Evolutionary conservation across 2,113 vertebrate species (phyloP).

Genomic region (Trochalopteron elliotii): DNA sequence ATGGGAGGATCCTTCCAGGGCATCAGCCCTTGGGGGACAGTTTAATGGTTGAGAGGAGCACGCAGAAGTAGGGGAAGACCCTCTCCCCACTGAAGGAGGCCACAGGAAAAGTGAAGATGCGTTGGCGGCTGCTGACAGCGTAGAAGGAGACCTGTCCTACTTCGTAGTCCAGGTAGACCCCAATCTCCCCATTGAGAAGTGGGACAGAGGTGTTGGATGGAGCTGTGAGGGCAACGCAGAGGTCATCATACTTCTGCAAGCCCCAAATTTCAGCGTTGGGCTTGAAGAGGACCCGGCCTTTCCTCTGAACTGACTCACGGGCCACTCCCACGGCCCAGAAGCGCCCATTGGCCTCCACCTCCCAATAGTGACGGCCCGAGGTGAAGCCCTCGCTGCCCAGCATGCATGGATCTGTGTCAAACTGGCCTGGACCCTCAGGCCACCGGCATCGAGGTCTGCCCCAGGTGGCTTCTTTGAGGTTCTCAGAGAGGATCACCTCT

Average conservation of each 20-base stretch:
- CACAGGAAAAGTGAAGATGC: slow-evolving; percentile 9
- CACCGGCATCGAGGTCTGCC: neutral
- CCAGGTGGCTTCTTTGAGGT: slow-evolving; percentile 34
- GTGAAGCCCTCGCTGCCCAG: slow-evolving; percentile 14
- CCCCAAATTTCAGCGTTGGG: neutral
- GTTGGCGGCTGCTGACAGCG: neutral
- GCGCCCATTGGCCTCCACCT: neutral
- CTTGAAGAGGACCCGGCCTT: slow-evolving; percentile 26
- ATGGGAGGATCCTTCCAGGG: rapidly evolving
- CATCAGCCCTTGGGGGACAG: neutral
- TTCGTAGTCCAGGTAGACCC: slow-evolving; percentile 20
- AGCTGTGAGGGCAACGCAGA: slow-evolving; percentile 19
- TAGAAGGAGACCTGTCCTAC: slow-evolving; percentile 38
- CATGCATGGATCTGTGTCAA: neutral
- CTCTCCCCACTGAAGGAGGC: slow-evolving; percentile 6
- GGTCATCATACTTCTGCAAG: slow-evolving; percentile 19
- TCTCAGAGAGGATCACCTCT: slow-evolving; percentile 21
- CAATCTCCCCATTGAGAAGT: neutral
- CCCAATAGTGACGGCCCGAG: slow-evolving; percentile 45
- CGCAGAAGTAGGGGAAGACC: slow-evolving; percentile 32
- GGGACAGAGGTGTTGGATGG: slow-evolving; percentile 24
- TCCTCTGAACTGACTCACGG: neutral
- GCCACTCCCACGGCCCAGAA: slow-evolving; percentile 41
- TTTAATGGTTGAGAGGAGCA: slow-evolving; percentile 50
- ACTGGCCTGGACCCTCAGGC: neutral